Evolutionary conservation across 2,888 invertebrate species (phyloP).

Genomic region (Pinctada fucata): DNA sequence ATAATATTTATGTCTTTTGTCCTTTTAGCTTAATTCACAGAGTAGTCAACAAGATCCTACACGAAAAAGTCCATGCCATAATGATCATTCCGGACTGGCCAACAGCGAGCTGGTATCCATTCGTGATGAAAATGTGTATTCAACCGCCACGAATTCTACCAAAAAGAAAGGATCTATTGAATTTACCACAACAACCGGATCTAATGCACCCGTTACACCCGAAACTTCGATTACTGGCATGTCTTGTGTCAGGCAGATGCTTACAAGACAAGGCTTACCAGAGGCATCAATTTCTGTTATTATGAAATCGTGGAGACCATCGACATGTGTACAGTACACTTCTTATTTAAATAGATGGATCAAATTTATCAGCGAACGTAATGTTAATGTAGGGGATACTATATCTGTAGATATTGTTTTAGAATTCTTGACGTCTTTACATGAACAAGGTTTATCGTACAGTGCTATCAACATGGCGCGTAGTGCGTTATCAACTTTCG

Average conservation of each 20-base stretch:
- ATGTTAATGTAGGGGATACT: constrained; percentile 13
- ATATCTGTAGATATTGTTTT: constrained; percentile 29
- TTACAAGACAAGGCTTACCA: neutral
- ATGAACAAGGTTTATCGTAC: constrained; percentile 26
- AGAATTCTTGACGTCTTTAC: constrained; percentile 28
- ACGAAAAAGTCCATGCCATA: constrained; percentile 5
- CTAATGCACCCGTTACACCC: neutral
- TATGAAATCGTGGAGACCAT: no score
- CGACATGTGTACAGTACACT: constrained; percentile 24
- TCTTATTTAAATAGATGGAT: constrained; percentile 34
- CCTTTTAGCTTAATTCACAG: constrained; percentile 36
- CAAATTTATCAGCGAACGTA: constrained; percentile 20
- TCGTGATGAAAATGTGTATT: constrained; percentile 14
- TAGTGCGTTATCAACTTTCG: constrained; percentile 3
- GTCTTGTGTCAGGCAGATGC: constrained; percentile 11
- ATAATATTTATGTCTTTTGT: constrained; percentile 30
- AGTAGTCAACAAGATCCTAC: constrained; percentile 9
- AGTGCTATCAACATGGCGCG: constrained; percentile 33
- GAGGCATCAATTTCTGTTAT: constrained; percentile 9
- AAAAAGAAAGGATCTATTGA: constrained; percentile 7
- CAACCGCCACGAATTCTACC: constrained; percentile 25
- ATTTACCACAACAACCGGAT: constrained; percentile 11
- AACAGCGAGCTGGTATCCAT: constrained; percentile 14
- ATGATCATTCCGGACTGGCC: constrained; percentile 9
- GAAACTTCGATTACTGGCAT: neutral